Evolutionary conservation across 2,888 invertebrate genomes (phyloP).

Genomic region (Noctua janthina): DNA sequence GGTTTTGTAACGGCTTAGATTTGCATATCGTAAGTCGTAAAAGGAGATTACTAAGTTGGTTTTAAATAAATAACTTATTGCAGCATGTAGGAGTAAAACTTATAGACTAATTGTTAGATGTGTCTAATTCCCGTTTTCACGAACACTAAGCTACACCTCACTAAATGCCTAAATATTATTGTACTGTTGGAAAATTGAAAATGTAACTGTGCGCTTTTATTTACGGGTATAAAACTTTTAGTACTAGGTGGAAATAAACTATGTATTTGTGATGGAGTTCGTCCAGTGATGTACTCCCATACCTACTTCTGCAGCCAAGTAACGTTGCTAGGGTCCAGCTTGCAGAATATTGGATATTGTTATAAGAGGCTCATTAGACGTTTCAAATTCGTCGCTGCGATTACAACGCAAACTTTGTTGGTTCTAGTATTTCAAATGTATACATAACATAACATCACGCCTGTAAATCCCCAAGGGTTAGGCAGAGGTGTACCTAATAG

Average conservation of each 20-base stretch:
- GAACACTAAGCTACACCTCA: not conserved
- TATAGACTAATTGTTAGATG: not conserved
- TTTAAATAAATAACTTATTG: not conserved
- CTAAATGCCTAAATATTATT: not conserved
- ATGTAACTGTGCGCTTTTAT: not conserved
- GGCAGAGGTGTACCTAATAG: too few relatives aligned
- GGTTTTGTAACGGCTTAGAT: constrained; percentile 24
- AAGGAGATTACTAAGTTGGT: not conserved
- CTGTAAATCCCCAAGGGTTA: too few relatives aligned
- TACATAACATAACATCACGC: too few relatives aligned
- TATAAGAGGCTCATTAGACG: not conserved
- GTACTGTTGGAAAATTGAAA: not conserved
- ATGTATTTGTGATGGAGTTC: not conserved
- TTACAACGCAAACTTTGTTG: not conserved
- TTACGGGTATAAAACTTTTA: not conserved
- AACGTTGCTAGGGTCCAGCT: not conserved
- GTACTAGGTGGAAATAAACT: not conserved
- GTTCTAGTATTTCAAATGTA: not conserved
- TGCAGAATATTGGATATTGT: not conserved
- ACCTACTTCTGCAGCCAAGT: not conserved
- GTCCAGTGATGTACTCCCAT: not conserved
- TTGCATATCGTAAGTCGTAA: not conserved
- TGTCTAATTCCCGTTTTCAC: not conserved
- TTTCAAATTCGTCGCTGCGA: not conserved
- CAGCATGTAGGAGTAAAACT: not conserved